phyloP scores from a whole-genome alignment of 2,797 vertebrate genomes.

The Ispidina lecontei region DNA sequence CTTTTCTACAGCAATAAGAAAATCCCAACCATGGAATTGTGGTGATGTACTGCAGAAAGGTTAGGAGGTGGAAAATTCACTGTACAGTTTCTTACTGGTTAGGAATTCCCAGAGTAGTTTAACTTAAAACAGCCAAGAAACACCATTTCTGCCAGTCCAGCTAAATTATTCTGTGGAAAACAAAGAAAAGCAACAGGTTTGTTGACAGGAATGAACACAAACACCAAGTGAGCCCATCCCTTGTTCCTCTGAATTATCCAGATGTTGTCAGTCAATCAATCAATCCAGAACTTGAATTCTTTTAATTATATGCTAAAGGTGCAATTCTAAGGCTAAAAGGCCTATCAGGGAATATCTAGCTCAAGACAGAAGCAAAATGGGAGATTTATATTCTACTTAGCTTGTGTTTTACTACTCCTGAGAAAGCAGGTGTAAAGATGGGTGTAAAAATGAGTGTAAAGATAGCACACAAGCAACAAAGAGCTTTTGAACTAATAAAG shows the following conservation, averaged over 20 bases:
- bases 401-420: not conserved
- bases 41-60: not conserved
- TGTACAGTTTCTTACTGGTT: not conserved
- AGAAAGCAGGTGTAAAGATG: not conserved
- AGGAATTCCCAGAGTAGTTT: not conserved
- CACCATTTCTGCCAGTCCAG: not conserved
- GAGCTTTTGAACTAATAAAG: not conserved
- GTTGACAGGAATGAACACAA: accelerated
- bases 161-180: not conserved
- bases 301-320: not conserved
- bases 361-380: not conserved
- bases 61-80: not conserved
- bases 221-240: not conserved
- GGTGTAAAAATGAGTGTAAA: not conserved
- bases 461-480: not conserved
- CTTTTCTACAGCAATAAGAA: not conserved
- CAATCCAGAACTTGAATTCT: no score
- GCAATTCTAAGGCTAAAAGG: not conserved
- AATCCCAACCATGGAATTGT: not conserved
- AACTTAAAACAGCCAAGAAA: not conserved
- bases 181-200: not conserved
- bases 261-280: no score
- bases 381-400: not conserved
- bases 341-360: not conserved
- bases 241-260: not conserved